Base-by-base conservation (phyloP, 1,140 invertebrate genomes). In the Coenobita brevimanus region DNA sequence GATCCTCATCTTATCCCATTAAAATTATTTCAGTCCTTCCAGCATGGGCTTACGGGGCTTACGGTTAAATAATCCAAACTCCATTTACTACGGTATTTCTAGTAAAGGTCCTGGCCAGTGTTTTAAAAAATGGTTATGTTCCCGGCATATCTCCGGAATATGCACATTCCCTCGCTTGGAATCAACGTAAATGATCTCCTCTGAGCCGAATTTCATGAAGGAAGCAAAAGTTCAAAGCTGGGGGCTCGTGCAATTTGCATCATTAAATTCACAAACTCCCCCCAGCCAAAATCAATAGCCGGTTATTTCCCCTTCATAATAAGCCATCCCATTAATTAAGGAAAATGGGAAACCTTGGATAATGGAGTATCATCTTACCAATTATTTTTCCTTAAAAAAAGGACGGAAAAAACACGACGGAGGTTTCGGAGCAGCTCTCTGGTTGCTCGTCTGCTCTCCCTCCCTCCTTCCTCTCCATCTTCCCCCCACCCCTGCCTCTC, bases 281-380 rank as follows among this genome's bases (percentile, higher is more conserved):
- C 38, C 2, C 41, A 10, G 3, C n/a, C 27, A n/a, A 24, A 54
- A 79, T 79, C 46, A 50, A 79, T 79, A 54, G 27, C n/a, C n/a
- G n/a, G 17, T 50, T 54, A 79, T n/a, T 83, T 33, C 60, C 17
- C 54, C 82, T 50, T 67, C 60, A 83, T 75, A 73, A 83, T 73
- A 57, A 73, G 64, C 67, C 46, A 57, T 57, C 43, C 33, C 67
- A 36, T 57, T 83, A 83, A 83, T 83, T 43, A 83, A 54, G 62
- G 46, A 30, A 57, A 83, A 73, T 71, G 41, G 67, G 69, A 83
- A 46, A 71, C 82, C 69, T 46, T 38, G 27, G 82, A 71, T 83
- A 75, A 75, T 38, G 43, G 82, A 57, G 82, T 73, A 83, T 83
- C 41, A 83, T 54, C 67, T 83, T 83, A 83, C 82, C 82, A 83